phyloP scores from a whole-genome alignment of 2,888 invertebrate species.

The Caenorhabditis sinica region DNA sequence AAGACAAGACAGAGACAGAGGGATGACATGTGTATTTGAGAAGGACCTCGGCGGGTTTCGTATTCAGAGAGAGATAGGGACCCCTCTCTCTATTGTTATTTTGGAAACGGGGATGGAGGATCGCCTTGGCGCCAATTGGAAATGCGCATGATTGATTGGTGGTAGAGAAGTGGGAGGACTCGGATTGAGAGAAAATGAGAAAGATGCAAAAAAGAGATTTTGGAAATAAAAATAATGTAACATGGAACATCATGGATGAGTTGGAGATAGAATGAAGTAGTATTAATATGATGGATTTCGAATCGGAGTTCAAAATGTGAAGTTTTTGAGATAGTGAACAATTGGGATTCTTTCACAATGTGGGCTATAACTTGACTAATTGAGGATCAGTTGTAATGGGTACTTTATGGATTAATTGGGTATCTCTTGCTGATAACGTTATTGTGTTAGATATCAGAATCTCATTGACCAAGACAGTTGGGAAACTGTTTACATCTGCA shows the following conservation, averaged over 20 bases:
- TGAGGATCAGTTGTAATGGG: no score
- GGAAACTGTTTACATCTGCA: no score
- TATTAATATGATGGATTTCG: no score
- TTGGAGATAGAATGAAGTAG: neutral
- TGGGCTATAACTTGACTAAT: no score
- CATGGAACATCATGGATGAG: constrained; percentile 4
- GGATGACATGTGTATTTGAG: constrained; percentile 56
- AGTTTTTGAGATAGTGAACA: no score
- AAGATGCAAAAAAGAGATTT: constrained; percentile 14
- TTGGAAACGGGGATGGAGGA: constrained; percentile 13
- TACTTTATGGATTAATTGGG: no score
- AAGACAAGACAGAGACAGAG: constrained; percentile 8
- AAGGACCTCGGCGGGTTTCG: constrained; percentile 26
- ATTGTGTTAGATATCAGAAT: no score
- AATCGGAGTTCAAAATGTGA: neutral
- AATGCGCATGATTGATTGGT: constrained; percentile 71
- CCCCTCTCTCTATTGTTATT: constrained; percentile 52
- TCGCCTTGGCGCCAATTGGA: constrained; percentile 67
- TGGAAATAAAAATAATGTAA: neutral
- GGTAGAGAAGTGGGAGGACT: constrained; percentile 22
- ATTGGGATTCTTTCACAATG: no score
- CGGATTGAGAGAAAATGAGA: neutral
- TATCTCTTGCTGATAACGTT: no score
- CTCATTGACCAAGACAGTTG: no score
- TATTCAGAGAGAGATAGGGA: constrained; percentile 2